These are phyloP conservation scores for Entosphenus tridentatus DNA, from an alignment of 2,113 vertebrate species.

Conservation along the genomic window DNA sequence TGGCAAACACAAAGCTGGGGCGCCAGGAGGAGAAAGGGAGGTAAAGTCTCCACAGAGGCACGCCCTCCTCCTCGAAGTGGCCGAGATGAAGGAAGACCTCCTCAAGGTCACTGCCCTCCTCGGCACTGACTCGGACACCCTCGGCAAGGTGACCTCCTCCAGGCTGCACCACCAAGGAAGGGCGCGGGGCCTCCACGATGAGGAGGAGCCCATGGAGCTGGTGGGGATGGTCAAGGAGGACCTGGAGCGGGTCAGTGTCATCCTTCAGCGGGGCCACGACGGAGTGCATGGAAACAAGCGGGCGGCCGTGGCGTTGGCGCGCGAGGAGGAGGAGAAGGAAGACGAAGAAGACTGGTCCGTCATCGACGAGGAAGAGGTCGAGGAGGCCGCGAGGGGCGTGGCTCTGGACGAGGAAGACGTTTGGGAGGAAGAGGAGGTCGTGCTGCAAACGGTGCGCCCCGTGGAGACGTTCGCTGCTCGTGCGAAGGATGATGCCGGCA, in stretches of 20 bases:
- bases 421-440: too few relatives aligned
- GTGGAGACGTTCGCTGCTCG: too few relatives aligned
- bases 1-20: neutral
- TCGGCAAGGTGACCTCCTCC: neutral
- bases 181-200: neutral
- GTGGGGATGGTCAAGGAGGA: conserved; percentile 1
- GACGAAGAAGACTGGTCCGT: conserved; percentile 1
- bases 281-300: too few relatives aligned
- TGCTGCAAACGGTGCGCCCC: too few relatives aligned
- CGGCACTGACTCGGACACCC: conserved; percentile 4
- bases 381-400: neutral
- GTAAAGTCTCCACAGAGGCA: neutral
- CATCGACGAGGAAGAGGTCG: neutral
- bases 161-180: neutral
- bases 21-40: too few relatives aligned
- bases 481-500: too few relatives aligned
- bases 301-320: too few relatives aligned
- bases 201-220: neutral
- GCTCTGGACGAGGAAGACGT: too few relatives aligned
- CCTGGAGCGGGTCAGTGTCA: conserved; percentile 1
- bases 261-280: neutral
- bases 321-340: neutral
- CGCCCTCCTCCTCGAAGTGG: neutral
- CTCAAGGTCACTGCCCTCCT: neutral
- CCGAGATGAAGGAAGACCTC: conserved; percentile 6